Percentiles rank a stretch among this genome's conserved stretches.
Evolutionary conservation across 2,888 invertebrate species (phyloP).

Genomic region (Idaea aversata): DNA sequence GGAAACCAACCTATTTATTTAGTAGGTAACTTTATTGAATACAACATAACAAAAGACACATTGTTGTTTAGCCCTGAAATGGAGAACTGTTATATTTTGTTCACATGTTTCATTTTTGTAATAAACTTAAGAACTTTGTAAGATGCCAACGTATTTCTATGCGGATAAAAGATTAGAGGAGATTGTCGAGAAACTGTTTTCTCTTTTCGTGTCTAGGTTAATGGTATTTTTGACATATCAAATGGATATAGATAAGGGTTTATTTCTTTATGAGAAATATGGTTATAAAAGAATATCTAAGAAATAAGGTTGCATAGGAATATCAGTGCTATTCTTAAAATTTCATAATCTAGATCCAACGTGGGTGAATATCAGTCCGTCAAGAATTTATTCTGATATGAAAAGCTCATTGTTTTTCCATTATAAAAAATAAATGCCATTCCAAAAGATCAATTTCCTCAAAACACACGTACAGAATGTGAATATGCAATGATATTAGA

Average conservation of each 20-base stretch:
- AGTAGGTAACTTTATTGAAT: slow-evolving; percentile 9
- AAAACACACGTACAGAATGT: background rate
- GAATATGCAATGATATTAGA: background rate
- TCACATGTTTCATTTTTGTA: background rate
- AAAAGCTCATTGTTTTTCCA: background rate
- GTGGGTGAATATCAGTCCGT: too few species aligned
- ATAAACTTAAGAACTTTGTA: background rate
- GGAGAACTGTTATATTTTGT: background rate
- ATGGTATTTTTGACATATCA: too few species aligned
- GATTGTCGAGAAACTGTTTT: background rate
- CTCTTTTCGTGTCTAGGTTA: background rate
- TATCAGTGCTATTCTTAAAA: too few species aligned
- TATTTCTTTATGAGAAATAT: too few species aligned
- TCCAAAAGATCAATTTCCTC: background rate
- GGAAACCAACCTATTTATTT: slow-evolving; percentile 2
- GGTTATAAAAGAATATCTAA: too few species aligned
- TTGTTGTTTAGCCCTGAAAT: background rate
- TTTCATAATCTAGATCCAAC: too few species aligned
- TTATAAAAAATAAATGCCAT: background rate
- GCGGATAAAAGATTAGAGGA: background rate
- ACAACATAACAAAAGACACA: slow-evolving; percentile 1
- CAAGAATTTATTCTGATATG: too few species aligned
- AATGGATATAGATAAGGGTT: too few species aligned
- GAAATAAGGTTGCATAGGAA: too few species aligned
- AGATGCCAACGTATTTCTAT: background rate